Evolutionary conservation across 2,113 vertebrate species (phyloP).

Genomic region (Labeo catla): DNA sequence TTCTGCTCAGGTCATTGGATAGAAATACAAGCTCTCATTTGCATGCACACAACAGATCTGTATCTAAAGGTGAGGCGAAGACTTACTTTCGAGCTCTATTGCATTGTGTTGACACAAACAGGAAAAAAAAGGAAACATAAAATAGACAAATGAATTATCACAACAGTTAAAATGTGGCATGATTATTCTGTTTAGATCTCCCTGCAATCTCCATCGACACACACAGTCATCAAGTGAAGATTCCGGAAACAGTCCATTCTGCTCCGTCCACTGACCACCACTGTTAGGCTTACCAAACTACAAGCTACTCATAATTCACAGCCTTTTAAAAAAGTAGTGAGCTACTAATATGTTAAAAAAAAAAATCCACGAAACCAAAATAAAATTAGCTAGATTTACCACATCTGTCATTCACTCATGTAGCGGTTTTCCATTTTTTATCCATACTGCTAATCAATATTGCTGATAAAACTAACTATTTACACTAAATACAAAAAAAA

Average conservation of each 20-base stretch:
- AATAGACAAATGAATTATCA: conserved; percentile 82
- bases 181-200: conserved; percentile 47
- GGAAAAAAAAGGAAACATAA: conserved; percentile 84
- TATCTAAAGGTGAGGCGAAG: conserved; percentile 81
- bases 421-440: not conserved
- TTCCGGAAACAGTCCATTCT: not conserved
- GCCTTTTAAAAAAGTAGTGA: not conserved
- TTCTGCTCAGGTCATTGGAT: conserved; percentile 85
- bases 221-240: not conserved
- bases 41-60: conserved; percentile 93
- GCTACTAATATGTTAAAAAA: not conserved
- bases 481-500: not conserved
- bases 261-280: not conserved
- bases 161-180: conserved; percentile 72
- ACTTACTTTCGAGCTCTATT: conserved; percentile 99
- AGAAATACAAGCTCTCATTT: conserved; percentile 87
- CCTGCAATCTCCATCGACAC: not conserved
- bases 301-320: not conserved
- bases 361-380: not conserved
- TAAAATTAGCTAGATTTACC: not conserved
- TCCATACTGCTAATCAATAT: not conserved
- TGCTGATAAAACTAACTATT: not conserved
- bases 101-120: conserved; percentile 96
- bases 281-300: not conserved
- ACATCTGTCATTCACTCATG: not conserved